Percentiles rank a stretch among this genome's conserved stretches.
Conservation (phyloP, 1,140 invertebrate genomes). For the Aphelinus certus region DNA sequence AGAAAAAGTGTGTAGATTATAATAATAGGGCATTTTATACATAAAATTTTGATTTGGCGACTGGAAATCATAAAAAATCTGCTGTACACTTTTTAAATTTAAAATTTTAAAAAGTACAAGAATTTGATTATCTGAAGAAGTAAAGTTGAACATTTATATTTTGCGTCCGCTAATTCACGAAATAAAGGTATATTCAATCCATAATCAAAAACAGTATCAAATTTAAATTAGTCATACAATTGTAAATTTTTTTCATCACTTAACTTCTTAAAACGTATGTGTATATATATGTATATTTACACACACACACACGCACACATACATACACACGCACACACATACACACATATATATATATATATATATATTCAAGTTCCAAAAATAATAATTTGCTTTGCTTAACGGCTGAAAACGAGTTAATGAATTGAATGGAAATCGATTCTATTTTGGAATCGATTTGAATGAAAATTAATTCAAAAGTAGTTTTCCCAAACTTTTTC, state of each 20-base stretch:
- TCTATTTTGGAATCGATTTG: too few relatives aligned
- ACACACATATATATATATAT: too few relatives aligned
- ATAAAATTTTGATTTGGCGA: constrained; percentile 7
- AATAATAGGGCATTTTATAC: constrained; percentile 18
- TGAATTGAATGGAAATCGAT: neutral
- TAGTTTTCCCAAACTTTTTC: too few relatives aligned
- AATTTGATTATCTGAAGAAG: constrained; percentile 3
- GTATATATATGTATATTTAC: too few relatives aligned
- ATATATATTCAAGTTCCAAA: neutral
- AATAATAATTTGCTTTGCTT: constrained; percentile 27
- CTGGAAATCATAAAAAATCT: constrained; percentile 18
- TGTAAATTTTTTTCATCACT: constrained; percentile 31
- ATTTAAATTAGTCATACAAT: constrained; percentile 33
- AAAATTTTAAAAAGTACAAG: constrained; percentile 32
- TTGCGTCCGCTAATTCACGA: constrained; percentile 6
- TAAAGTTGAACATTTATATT: neutral
- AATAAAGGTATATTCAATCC: constrained; percentile 23
- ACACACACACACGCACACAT: too few relatives aligned
- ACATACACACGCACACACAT: too few relatives aligned
- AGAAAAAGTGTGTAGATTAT: constrained; percentile 12
- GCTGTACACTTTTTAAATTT: constrained; percentile 12
- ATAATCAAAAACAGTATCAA: constrained; percentile 41
- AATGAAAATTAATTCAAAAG: too few relatives aligned
- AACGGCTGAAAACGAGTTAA: constrained; percentile 6
- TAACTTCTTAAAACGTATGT: constrained; percentile 9